phyloP scores from a whole-genome alignment of 2,888 invertebrate genomes.

The Phaedon cochleariae region DNA sequence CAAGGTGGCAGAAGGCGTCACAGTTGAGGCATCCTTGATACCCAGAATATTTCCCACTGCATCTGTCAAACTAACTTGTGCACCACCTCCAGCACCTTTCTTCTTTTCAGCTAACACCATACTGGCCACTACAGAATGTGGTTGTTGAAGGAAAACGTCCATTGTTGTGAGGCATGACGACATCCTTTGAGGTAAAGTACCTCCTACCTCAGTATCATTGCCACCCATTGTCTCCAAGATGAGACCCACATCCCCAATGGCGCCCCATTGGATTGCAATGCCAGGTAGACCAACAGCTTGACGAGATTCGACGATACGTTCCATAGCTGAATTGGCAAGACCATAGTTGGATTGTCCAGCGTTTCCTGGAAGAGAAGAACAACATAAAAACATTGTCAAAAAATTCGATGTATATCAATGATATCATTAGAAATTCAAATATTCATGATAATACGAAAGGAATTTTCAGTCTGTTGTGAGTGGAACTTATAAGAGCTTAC shows the following conservation, averaged over 20 bases:
- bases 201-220: constrained; percentile 92
- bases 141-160: constrained; percentile 90
- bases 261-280: constrained; percentile 96
- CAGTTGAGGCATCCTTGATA: constrained; percentile 84
- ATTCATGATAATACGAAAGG: no score
- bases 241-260: constrained; percentile 96
- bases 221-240: constrained; percentile 88
- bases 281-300: constrained; percentile 86
- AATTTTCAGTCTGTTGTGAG: no score
- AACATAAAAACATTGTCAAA: no score
- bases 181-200: constrained; percentile 95
- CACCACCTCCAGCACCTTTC: constrained; percentile 66
- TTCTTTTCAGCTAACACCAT: constrained; percentile 90
- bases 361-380: constrained; percentile 65
- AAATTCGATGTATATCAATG: no score
- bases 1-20: constrained; percentile 79
- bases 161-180: constrained; percentile 89
- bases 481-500: no score
- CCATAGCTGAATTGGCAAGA: constrained; percentile 97
- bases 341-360: constrained; percentile 97
- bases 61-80: constrained; percentile 74
- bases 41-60: constrained; percentile 90
- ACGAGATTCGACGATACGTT: constrained; percentile 89
- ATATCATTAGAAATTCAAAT: no score
- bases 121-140: constrained; percentile 81